A percentile compares a stretch with the other conserved stretches of the same genome.
These are phyloP conservation scores for Lathamus discolor DNA, from an alignment of 2,113 vertebrate genomes.

Conservation along the genomic window DNA sequence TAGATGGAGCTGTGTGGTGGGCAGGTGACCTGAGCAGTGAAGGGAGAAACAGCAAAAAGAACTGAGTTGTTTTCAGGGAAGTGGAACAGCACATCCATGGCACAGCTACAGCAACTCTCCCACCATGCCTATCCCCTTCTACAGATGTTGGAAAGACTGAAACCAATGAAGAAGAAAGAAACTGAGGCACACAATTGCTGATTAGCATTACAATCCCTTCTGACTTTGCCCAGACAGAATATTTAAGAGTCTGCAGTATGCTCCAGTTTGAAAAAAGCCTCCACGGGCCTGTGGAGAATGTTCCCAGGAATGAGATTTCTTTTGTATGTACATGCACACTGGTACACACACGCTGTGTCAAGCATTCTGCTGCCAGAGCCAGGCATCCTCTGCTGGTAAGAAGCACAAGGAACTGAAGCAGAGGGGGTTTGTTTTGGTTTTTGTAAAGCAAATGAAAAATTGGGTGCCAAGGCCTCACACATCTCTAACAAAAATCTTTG, in stretches of 20 bases:
- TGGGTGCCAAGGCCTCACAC: not conserved
- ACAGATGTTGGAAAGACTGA: not conserved
- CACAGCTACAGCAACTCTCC: not conserved
- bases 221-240: not conserved
- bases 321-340: not conserved
- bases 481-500: constrained; percentile 1
- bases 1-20: not conserved
- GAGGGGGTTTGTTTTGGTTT: not conserved
- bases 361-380: not conserved
- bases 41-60: not conserved
- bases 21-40: not conserved
- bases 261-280: not conserved
- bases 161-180: not conserved
- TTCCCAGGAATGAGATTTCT: not conserved
- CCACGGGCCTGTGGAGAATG: fast-evolving
- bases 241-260: not conserved
- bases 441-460: not conserved
- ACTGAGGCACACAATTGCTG: not conserved
- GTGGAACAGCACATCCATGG: not conserved
- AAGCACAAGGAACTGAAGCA: not conserved
- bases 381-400: not conserved
- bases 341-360: not conserved
- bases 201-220: not conserved
- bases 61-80: not conserved
- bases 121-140: not conserved